phyloP scores from a whole-genome alignment of 2,888 invertebrate species.

The Ophion costatus region DNA sequence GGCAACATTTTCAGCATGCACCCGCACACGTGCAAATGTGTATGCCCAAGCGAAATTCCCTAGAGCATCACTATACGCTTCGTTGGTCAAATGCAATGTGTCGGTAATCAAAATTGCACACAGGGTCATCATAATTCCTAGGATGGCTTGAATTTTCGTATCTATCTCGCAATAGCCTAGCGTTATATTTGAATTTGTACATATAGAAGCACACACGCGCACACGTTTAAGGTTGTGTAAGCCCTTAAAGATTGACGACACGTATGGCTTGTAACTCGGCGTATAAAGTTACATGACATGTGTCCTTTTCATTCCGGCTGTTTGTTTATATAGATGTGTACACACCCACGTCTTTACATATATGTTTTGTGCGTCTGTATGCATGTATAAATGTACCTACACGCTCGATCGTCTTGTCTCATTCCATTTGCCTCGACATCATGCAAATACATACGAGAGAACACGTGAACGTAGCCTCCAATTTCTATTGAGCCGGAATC shows the following conservation, averaged over 20 bases:
- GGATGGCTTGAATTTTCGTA: conserved; percentile 9
- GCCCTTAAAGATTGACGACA: too few species aligned
- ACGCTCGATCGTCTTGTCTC: conserved; percentile 40
- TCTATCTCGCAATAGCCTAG: conserved; percentile 1
- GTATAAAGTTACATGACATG: not conserved
- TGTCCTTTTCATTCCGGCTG: too few species aligned
- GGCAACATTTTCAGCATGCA: conserved; percentile 9
- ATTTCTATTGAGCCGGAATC: conserved; percentile 59
- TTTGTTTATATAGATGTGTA: too few species aligned
- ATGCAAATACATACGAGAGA: conserved; percentile 33
- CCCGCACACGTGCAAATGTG: not conserved
- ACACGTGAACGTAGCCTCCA: conserved; percentile 46
- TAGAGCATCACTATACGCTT: conserved; percentile 9
- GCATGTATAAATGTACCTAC: conserved; percentile 1
- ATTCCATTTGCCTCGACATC: conserved; percentile 50
- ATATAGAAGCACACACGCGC: not conserved
- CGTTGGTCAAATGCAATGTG: conserved; percentile 45
- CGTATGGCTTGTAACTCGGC: not conserved
- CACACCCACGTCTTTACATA: not conserved
- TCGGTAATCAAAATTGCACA: conserved; percentile 42
- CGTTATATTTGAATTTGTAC: not conserved
- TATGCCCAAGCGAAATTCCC: too few species aligned
- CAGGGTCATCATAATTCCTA: not conserved
- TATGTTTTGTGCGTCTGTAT: not conserved
- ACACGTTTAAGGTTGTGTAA: not conserved